A percentile compares a stretch with the other conserved stretches of the same genome.
Evolutionary conservation across 2,113 vertebrate species (phyloP).

Genomic region (Rana temporaria): DNA sequence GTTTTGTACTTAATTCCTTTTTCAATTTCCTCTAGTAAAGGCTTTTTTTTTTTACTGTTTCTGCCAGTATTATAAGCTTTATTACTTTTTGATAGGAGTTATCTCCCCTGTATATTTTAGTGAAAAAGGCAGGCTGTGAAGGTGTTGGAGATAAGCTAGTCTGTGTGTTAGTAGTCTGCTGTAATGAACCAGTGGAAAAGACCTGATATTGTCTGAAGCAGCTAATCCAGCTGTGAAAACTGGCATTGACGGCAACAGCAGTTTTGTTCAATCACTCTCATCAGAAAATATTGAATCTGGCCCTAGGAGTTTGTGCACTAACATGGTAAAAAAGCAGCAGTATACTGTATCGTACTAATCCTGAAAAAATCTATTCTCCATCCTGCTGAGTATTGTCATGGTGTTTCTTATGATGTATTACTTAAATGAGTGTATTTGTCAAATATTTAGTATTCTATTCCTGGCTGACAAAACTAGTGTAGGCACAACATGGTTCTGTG

Average conservation of each 20-base stretch:
- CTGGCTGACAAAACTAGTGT: constrained; percentile 15
- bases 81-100: constrained; percentile 30
- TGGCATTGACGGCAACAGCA: constrained; percentile 36
- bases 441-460: constrained; percentile 35
- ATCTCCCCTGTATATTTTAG: constrained; percentile 17
- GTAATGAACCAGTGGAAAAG: constrained; percentile 50
- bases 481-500: constrained; percentile 20
- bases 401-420: constrained; percentile 30
- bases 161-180: constrained; percentile 18
- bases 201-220: constrained; percentile 47
- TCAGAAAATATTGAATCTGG: constrained; percentile 51
- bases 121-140: constrained; percentile 19
- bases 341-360: constrained; percentile 39
- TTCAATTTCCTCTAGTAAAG: neutral
- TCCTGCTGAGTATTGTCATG: constrained; percentile 40
- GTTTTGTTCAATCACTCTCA: constrained; percentile 50
- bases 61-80: constrained; percentile 12
- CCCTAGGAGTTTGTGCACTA: constrained; percentile 45
- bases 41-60: constrained; percentile 14
- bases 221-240: constrained; percentile 51
- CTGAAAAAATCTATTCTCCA: constrained; percentile 47
- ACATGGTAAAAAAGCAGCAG: constrained; percentile 42
- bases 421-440: constrained; percentile 48
- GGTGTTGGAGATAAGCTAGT: constrained; percentile 40
- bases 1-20: neutral